A percentile compares a stretch with the other conserved stretches of the same genome.
Conservation (phyloP, 2,113 vertebrate species). For the Tychaedon coryphoeus region DNA sequence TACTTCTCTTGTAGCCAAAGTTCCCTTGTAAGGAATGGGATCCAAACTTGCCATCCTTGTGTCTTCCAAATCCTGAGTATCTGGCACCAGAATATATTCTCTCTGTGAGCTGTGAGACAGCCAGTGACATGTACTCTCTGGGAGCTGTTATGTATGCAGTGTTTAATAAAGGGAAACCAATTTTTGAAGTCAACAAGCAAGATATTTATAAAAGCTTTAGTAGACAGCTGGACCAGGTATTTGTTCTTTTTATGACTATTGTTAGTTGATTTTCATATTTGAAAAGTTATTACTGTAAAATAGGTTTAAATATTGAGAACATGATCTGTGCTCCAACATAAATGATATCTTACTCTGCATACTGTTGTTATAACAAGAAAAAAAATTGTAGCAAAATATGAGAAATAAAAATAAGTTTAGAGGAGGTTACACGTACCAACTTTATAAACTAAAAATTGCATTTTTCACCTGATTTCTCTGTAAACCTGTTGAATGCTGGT, state of each 20-base stretch:
- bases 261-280: background rate
- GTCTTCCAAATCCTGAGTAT: slow-evolving; percentile 97
- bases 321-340: background rate
- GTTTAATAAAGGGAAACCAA: slow-evolving; percentile 96
- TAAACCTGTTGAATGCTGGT: background rate
- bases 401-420: background rate
- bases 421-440: background rate
- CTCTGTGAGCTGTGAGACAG: slow-evolving; percentile 95
- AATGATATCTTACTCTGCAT: background rate
- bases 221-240: slow-evolving; percentile 95
- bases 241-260: background rate
- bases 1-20: slow-evolving; percentile 77
- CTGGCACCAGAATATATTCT: slow-evolving; percentile 98
- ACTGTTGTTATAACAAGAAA: background rate
- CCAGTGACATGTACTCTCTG: slow-evolving; percentile 98
- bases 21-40: slow-evolving; percentile 98
- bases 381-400: background rate
- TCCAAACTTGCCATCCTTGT: slow-evolving; percentile 92
- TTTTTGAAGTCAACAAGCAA: slow-evolving; percentile 96
- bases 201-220: slow-evolving; percentile 99
- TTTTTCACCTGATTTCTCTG: background rate
- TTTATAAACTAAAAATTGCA: background rate
- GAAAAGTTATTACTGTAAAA: background rate
- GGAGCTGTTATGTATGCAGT: slow-evolving; percentile 91
- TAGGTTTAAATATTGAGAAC: background rate